phyloP scores from a whole-genome alignment of 2,797 vertebrate genomes.

The Sus cebifrons region DNA sequence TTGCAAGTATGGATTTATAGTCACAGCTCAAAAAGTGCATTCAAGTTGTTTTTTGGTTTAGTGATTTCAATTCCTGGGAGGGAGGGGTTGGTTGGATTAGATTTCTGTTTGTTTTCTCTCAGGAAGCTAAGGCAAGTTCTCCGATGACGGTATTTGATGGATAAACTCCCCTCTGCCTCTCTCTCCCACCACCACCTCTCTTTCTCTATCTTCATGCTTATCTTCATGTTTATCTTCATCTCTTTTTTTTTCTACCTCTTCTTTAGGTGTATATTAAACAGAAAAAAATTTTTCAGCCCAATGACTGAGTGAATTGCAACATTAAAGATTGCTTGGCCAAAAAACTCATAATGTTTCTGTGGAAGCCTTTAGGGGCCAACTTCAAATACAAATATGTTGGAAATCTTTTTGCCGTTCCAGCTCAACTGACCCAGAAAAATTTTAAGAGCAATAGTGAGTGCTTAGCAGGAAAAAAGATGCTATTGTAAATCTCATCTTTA shows the following conservation, averaged over 20 bases:
- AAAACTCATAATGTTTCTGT: conserved; percentile 62
- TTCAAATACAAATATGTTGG: conserved; percentile 45
- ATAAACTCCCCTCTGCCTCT: background rate
- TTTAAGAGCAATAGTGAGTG: conserved; percentile 20
- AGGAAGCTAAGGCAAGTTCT: background rate
- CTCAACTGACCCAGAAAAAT: conserved; percentile 57
- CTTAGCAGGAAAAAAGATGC: background rate
- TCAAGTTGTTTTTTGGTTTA: background rate
- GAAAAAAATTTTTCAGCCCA: background rate
- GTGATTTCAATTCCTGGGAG: background rate
- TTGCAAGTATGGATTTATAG: background rate
- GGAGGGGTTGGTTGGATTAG: background rate
- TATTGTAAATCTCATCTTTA: conserved; percentile 43
- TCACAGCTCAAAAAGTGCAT: background rate
- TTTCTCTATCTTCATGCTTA: too few species aligned
- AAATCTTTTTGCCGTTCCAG: conserved; percentile 49
- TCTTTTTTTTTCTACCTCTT: background rate
- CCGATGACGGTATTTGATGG: background rate
- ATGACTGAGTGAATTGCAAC: background rate
- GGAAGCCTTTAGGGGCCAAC: conserved; percentile 60
- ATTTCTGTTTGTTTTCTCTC: conserved; percentile 1
- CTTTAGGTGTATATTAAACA: conserved; percentile 20
- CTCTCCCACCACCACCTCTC: rapidly evolving
- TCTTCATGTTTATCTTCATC: background rate
- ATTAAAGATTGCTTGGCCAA: conserved; percentile 62